Conservation (phyloP, 2,797 vertebrate genomes). For the Falco cherrug region DNA sequence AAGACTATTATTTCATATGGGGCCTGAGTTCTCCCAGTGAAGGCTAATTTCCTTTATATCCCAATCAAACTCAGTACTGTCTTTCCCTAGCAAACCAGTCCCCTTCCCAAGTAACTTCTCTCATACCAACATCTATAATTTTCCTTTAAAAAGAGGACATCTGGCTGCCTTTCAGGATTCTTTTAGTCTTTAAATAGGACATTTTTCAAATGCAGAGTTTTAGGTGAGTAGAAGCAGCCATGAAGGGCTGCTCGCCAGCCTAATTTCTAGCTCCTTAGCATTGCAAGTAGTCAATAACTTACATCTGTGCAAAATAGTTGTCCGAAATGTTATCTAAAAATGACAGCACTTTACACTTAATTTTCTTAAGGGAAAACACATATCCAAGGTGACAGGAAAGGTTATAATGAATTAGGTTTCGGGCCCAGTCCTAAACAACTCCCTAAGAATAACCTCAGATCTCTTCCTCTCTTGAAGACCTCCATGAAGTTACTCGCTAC, state of each 20-base stretch:
- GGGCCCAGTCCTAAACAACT: not conserved
- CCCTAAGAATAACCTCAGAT: not conserved
- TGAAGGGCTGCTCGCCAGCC: not conserved
- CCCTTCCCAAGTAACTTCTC: not conserved
- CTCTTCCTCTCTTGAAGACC: not conserved
- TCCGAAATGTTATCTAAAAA: not conserved
- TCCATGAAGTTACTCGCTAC: not conserved
- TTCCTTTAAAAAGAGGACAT: not conserved
- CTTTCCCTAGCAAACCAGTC: not conserved
- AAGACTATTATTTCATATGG: not conserved
- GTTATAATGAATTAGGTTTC: not conserved
- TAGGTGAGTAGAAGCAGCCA: not conserved
- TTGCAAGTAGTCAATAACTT: not conserved
- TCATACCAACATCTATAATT: not conserved
- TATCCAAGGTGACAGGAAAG: not conserved
- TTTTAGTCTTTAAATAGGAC: not conserved
- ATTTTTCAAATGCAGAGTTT: not conserved
- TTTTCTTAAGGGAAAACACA: not conserved
- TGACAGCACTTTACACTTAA: not conserved
- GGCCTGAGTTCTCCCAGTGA: not conserved
- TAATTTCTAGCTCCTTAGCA: not conserved
- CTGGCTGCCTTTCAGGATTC: not conserved
- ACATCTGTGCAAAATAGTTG: not conserved
- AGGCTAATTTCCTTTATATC: not conserved
- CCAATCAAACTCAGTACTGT: not conserved